A percentile compares a stretch with the other conserved stretches of the same genome.
Conservation (phyloP, 1,140 invertebrate species). For the Aphaenogaster floridana region DNA sequence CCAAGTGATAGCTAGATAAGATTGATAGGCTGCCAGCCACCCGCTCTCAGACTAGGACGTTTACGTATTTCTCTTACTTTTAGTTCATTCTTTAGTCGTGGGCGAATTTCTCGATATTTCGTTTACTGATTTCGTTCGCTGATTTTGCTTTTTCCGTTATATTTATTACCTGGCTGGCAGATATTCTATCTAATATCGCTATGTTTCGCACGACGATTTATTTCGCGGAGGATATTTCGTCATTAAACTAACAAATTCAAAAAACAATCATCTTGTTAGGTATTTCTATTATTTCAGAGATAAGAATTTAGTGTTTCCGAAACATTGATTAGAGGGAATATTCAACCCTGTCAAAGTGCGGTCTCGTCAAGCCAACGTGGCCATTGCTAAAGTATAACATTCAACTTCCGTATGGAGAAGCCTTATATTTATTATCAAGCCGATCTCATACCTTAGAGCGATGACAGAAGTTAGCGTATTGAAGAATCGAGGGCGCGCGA, state of each 20-base stretch:
- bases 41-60: conserved; percentile 26
- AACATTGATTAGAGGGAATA: not conserved
- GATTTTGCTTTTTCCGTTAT: not conserved
- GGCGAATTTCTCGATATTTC: not conserved
- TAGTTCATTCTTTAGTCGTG: conserved; percentile 4
- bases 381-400: conserved; percentile 20
- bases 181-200: not conserved
- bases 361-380: not conserved
- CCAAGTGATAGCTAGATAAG: conserved; percentile 57
- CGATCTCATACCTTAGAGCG: conserved; percentile 66
- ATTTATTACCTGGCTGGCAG: not conserved
- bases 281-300: not conserved
- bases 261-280: not conserved
- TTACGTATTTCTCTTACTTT: conserved; percentile 54
- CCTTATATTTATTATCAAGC: conserved; percentile 60
- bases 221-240: not conserved
- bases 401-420: conserved; percentile 40
- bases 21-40: conserved; percentile 57
- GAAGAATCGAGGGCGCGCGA: conserved; percentile 72
- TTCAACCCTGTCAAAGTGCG: not conserved
- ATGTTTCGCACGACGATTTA: not conserved
- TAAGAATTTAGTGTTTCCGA: not conserved
- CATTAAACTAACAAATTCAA: not conserved
- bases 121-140: not conserved
- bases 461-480: conserved; percentile 64